Evolutionary conservation across 1,140 invertebrate species (phyloP).

Genomic region (Psilanteris sp.): DNA sequence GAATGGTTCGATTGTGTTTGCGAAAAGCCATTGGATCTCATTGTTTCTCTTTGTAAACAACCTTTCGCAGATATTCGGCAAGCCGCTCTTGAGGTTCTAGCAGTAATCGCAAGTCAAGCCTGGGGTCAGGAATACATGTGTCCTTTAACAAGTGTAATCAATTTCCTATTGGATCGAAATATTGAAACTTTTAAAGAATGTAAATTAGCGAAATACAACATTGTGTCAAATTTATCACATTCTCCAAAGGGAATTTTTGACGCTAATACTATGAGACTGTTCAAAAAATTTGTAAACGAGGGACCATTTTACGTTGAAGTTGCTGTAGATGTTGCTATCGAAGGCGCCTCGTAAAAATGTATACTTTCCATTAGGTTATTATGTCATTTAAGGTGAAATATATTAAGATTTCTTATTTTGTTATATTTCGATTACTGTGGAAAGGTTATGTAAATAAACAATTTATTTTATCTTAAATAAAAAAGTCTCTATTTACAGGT

Average conservation of each 20-base stretch:
- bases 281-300: slow-evolving; percentile 85
- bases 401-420: background rate
- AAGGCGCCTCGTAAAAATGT: slow-evolving; percentile 79
- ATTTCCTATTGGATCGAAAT: slow-evolving; percentile 87
- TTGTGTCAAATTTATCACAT: slow-evolving; percentile 84
- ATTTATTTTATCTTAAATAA: slow-evolving; percentile 34
- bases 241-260: slow-evolving; percentile 84
- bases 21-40: slow-evolving; percentile 80
- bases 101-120: slow-evolving; percentile 78
- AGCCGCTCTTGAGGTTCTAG: slow-evolving; percentile 80
- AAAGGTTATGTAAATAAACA: slow-evolving; percentile 22
- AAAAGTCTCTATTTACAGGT: slow-evolving; percentile 49
- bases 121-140: slow-evolving; percentile 85
- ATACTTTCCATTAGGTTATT: slow-evolving; percentile 17
- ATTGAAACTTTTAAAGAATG: slow-evolving; percentile 85
- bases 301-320: slow-evolving; percentile 86
- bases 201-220: slow-evolving; percentile 87
- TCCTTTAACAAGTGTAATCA: slow-evolving; percentile 83
- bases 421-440: background rate
- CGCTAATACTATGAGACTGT: slow-evolving; percentile 80
- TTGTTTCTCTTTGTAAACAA: slow-evolving; percentile 82
- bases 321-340: slow-evolving; percentile 85
- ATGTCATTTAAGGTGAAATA: background rate
- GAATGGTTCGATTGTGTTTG: slow-evolving; percentile 82
- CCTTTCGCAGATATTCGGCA: slow-evolving; percentile 83